Conservation (phyloP, 2,888 invertebrate species). For the Euzetes globulus region DNA sequence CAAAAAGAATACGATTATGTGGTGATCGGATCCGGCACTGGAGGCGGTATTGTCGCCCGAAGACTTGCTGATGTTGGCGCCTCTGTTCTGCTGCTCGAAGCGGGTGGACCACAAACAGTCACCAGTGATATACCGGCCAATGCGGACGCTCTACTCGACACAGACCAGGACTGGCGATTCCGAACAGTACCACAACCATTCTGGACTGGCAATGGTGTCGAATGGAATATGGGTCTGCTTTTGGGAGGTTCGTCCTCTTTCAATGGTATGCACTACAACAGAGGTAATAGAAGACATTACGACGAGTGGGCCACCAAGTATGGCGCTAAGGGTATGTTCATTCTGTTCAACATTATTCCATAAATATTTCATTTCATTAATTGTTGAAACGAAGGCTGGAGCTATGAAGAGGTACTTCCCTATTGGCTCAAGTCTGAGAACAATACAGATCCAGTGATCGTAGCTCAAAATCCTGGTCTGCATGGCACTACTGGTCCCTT, state of each 20-base stretch:
- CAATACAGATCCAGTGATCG: neutral
- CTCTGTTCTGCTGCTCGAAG: neutral
- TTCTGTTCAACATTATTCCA: no score
- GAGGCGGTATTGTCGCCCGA: neutral
- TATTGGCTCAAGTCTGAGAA: conserved; percentile 12
- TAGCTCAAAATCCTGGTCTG: neutral
- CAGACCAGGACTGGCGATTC: neutral
- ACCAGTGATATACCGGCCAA: conserved; percentile 4
- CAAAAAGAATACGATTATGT: neutral
- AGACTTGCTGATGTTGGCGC: neutral
- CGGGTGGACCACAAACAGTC: neutral
- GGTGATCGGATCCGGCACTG: conserved; percentile 11
- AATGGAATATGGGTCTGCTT: neutral
- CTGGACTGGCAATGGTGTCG: neutral
- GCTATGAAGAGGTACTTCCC: neutral
- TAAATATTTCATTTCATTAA: no score
- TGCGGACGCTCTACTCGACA: neutral
- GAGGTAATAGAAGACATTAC: conserved; percentile 1
- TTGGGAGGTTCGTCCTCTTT: neutral
- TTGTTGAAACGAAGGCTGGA: neutral
- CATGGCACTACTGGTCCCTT: neutral
- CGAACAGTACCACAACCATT: neutral
- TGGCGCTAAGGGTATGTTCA: neutral
- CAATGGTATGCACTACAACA: conserved; percentile 2
- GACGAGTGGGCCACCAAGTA: neutral